These are phyloP conservation scores for Lordiphosa mommai DNA, from an alignment of 1,140 invertebrate species.

Conservation along the genomic window DNA sequence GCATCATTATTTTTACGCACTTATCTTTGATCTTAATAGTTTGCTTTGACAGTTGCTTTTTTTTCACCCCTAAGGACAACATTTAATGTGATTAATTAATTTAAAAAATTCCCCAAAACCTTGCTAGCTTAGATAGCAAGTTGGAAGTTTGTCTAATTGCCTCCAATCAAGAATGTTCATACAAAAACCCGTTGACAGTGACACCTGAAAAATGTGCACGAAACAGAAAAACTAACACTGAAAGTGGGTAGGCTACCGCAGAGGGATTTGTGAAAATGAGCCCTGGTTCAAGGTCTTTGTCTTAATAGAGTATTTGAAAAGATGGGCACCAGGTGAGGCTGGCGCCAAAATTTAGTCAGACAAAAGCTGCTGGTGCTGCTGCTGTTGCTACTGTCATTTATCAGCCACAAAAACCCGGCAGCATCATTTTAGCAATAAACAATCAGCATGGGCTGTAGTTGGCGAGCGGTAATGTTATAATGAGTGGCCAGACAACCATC, in stretches of 20 bases:
- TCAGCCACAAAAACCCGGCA: conserved; percentile 28
- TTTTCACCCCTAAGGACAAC: conserved; percentile 31
- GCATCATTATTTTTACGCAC: conserved; percentile 64
- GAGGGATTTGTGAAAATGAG: conserved; percentile 27
- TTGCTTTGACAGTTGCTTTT: conserved; percentile 53
- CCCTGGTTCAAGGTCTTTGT: conserved; percentile 21
- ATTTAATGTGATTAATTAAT: conserved; percentile 73
- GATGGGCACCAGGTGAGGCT: conserved; percentile 41
- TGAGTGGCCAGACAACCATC: conserved; percentile 70
- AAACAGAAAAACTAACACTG: conserved; percentile 5
- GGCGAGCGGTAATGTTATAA: conserved; percentile 68
- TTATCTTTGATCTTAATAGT: conserved; percentile 75
- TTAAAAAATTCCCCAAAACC: conserved; percentile 38
- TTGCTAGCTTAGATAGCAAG: neutral
- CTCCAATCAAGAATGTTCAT: conserved; percentile 39
- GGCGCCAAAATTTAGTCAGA: conserved; percentile 25
- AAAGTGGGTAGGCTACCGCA: conserved; percentile 29
- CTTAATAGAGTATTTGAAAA: conserved; percentile 43
- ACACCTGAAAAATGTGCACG: conserved; percentile 59
- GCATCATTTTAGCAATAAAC: conserved; percentile 64
- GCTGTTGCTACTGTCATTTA: conserved; percentile 35
- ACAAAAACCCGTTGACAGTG: conserved; percentile 50
- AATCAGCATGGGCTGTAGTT: conserved; percentile 74
- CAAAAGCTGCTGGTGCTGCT: conserved; percentile 25
- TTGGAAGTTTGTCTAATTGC: conserved; percentile 37